These are phyloP conservation scores for Leptodactylus fuscus DNA, from an alignment of 2,113 vertebrate genomes.

Conservation along the genomic window DNA sequence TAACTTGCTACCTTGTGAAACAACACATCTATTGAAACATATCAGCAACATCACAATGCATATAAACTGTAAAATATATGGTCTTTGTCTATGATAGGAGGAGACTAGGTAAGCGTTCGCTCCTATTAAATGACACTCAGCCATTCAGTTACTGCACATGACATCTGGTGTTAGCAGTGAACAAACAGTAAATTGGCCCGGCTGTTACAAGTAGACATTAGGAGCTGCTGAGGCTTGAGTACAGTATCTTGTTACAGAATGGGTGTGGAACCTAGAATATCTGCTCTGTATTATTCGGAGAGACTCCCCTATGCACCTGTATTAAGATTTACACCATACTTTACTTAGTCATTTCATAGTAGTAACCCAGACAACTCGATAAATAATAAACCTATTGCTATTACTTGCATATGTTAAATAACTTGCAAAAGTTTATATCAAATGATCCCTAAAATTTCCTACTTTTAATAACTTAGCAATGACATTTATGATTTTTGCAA, in stretches of 20 bases:
- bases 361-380: background rate
- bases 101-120: background rate
- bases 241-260: background rate
- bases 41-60: background rate
- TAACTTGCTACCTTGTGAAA: too few relatives aligned
- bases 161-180: constrained; percentile 5
- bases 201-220: background rate
- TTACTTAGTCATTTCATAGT: background rate
- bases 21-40: background rate
- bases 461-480: background rate
- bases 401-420: background rate
- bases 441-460: background rate
- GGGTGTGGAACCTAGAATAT: background rate
- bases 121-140: background rate
- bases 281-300: background rate
- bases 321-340: background rate
- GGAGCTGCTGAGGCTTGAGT: background rate
- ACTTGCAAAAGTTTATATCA: background rate
- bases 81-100: background rate
- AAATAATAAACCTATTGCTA: background rate
- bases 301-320: background rate
- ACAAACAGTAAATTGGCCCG: constrained; percentile 4
- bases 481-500: background rate
- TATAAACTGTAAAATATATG: background rate
- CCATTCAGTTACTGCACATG: background rate